Conservation (phyloP, 2,888 invertebrate species). For the Emmelina monodactyla region DNA sequence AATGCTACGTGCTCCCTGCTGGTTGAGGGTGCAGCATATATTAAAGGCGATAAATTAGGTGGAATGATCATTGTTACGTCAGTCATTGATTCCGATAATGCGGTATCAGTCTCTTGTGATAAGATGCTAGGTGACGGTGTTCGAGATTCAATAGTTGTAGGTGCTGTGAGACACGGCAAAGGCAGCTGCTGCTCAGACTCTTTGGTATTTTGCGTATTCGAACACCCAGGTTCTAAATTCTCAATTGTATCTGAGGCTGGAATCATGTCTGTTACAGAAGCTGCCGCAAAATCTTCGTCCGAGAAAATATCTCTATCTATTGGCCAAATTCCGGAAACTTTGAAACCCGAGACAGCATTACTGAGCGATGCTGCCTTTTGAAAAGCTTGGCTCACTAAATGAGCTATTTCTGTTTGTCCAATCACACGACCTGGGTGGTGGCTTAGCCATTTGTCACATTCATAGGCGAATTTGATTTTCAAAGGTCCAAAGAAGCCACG, state of each 20-base stretch:
- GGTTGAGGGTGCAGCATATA: conserved; percentile 7
- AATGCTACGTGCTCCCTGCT: conserved; percentile 10
- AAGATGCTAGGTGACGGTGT: background rate
- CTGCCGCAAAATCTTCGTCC: conserved; percentile 12
- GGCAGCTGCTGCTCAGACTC: background rate
- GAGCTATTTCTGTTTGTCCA: background rate
- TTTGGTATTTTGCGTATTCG: no score
- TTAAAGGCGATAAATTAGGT: conserved; percentile 6
- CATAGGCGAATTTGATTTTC: background rate
- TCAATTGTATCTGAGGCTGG: background rate
- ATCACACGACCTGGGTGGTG: background rate
- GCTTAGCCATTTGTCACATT: conserved; percentile 6
- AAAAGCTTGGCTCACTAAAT: conserved; percentile 11
- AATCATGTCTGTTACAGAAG: conserved; percentile 11
- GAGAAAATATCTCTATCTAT: conserved; percentile 10
- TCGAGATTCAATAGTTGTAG: background rate
- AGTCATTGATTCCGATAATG: background rate
- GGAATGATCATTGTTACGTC: conserved; percentile 2
- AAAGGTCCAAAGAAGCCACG: conserved; percentile 3
- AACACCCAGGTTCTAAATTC: background rate
- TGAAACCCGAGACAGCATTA: conserved; percentile 15
- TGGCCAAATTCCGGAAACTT: conserved; percentile 15
- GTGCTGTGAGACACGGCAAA: background rate
- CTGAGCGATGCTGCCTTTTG: conserved; percentile 11
- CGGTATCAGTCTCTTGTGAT: background rate